phyloP scores from a whole-genome alignment of 35 echinoderm and acorn worm species.

The Patiria miniata region DNA sequence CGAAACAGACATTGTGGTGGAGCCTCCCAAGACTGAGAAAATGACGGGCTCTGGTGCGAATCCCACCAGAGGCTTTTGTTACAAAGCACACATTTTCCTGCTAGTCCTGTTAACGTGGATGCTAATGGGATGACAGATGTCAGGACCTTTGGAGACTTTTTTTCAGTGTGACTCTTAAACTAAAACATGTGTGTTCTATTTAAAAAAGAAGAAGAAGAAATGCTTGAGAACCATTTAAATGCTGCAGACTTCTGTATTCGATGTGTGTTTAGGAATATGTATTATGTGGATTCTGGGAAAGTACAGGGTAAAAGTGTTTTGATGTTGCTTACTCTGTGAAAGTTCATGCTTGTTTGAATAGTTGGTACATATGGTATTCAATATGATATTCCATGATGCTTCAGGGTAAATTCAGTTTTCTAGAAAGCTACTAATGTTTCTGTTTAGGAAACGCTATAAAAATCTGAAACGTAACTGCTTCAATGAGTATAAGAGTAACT shows the following conservation, averaged over 20 bases:
- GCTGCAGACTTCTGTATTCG: conserved; percentile 10
- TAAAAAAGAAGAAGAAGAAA: too few species aligned
- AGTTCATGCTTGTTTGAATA: too few species aligned
- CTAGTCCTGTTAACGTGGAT: not conserved
- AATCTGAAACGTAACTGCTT: too few species aligned
- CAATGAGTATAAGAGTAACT: too few species aligned
- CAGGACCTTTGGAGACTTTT: not conserved
- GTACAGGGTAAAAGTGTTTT: not conserved
- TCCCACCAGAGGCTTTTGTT: not conserved
- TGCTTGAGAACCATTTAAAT: not conserved
- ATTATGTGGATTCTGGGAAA: not conserved
- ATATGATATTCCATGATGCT: too few species aligned
- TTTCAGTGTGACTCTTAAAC: not conserved
- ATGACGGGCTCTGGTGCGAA: not conserved
- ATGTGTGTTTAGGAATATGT: not conserved
- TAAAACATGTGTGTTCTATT: conserved; percentile 5
- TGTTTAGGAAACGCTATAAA: too few species aligned
- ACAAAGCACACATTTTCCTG: not conserved
- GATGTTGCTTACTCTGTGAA: too few species aligned
- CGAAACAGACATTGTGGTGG: not conserved
- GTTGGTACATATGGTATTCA: too few species aligned
- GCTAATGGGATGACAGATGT: not conserved
- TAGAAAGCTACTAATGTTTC: too few species aligned
- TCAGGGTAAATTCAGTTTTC: too few species aligned
- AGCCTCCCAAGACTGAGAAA: not conserved